Evolutionary conservation across 2,888 invertebrate genomes (phyloP), one percentile per base, ranked within the genome.

Genomic region (Spialia ferax): DNA sequence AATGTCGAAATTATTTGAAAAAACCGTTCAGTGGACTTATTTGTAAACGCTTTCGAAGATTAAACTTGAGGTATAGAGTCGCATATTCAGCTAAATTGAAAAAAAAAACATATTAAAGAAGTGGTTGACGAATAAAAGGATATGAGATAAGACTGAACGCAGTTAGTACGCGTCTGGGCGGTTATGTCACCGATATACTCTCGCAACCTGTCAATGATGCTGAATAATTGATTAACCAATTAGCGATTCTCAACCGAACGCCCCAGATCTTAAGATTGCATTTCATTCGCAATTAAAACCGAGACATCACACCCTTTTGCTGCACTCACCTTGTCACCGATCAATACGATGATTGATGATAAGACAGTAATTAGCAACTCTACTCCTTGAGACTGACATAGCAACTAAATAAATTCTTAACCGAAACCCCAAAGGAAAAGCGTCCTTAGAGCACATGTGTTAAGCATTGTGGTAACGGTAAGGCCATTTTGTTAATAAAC

Each of bases 331-430:
- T 62, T 74, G 72, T 73, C 71, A 71, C 70, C 72, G 73, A 70
- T 72, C 74, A 70, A 74, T 74, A 61, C 62, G 60, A 81, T 89
- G 90, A 90, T 91, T 89, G 84, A 91, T 90, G 88, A 79, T 81
- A 84, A 81, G 77, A 66, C 81, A 80, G 84, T 90, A 89, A 91
- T 91, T 90, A 91, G 87, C 83, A 79, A 80, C 72, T 75, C 75
- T 67, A 56, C 67, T 67, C 61, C 67, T 67, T 62, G 55, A 32
- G 66, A 29, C 54, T 54, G 66, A 60, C 60, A 54, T 29, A n/a
- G 18, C 13, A 29, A 38, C 65, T 13, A 52, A 18, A 50, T 52
- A 15, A 18, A 8, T 18, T 50, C 7, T 35, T 13, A 11, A 11
- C 2, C n/a, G 3, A 11, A 29, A 29, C 0, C 18, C 0, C 60